These are phyloP conservation scores for Apolygus lucorum DNA, from an alignment of 1,140 invertebrate genomes.

Conservation along the genomic window DNA sequence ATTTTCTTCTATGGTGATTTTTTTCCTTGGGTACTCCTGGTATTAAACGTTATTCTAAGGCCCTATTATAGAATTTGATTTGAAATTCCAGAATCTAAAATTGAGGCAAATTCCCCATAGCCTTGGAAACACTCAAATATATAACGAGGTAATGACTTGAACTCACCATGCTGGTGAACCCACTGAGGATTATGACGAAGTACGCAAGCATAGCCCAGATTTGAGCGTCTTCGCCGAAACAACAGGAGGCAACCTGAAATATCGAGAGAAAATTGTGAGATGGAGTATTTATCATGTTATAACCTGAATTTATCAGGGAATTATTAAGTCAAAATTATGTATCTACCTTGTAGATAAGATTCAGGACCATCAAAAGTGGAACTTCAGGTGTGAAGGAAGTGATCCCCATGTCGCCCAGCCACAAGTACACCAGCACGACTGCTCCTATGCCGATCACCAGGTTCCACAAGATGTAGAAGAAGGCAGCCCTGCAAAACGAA, in stretches of 20 bases:
- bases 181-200: slow-evolving; percentile 40
- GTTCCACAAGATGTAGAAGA: slow-evolving; percentile 42
- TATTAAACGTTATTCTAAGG: too few relatives aligned
- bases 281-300: too few relatives aligned
- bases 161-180: slow-evolving; percentile 45
- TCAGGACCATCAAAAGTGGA: slow-evolving; percentile 41
- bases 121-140: too few relatives aligned
- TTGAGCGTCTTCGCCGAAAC: slow-evolving; percentile 35
- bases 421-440: slow-evolving; percentile 40
- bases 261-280: neutral
- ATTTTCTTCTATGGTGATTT: too few relatives aligned
- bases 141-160: too few relatives aligned
- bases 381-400: slow-evolving; percentile 29
- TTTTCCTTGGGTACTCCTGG: too few relatives aligned
- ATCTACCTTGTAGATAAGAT: slow-evolving; percentile 42
- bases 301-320: neutral
- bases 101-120: too few relatives aligned
- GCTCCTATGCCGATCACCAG: slow-evolving; percentile 40
- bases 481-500: slow-evolving; percentile 36
- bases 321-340: neutral
- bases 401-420: slow-evolving; percentile 35
- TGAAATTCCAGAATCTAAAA: too few relatives aligned
- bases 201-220: slow-evolving; percentile 42
- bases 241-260: slow-evolving; percentile 26
- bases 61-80: too few relatives aligned